phyloP scores from a whole-genome alignment of 2,797 vertebrate species.

The Todus mexicanus region DNA sequence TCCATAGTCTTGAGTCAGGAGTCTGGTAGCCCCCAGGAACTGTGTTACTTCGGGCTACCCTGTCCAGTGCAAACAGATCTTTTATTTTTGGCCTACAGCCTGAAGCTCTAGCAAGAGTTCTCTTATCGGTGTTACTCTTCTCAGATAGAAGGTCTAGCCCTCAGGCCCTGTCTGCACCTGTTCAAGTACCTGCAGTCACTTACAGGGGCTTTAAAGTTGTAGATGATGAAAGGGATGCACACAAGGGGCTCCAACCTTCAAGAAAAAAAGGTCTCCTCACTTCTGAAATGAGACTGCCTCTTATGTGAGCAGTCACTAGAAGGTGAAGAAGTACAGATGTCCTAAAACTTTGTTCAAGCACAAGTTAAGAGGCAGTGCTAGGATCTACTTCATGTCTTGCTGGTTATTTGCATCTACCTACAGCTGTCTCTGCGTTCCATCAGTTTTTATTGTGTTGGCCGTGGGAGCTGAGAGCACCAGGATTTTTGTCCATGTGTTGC shows the following conservation, averaged over 20 bases:
- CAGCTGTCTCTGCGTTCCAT: background rate
- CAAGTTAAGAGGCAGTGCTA: background rate
- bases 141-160: background rate
- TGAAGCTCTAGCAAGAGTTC: background rate
- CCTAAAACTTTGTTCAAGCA: background rate
- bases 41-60: too few relatives aligned
- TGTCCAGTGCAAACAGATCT: too few relatives aligned
- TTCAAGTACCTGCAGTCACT: background rate
- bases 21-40: background rate
- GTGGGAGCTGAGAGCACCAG: background rate
- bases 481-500: background rate
- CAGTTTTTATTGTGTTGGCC: background rate
- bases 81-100: accelerated
- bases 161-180: background rate
- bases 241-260: background rate
- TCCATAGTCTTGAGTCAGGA: background rate
- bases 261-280: background rate
- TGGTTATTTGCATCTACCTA: background rate
- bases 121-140: background rate
- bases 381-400: background rate
- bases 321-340: background rate
- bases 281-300: background rate
- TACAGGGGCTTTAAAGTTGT: background rate
- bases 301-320: background rate
- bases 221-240: background rate